Base-by-base conservation (phyloP, 1,140 invertebrate species). In the Anthonomus grandis region DNA sequence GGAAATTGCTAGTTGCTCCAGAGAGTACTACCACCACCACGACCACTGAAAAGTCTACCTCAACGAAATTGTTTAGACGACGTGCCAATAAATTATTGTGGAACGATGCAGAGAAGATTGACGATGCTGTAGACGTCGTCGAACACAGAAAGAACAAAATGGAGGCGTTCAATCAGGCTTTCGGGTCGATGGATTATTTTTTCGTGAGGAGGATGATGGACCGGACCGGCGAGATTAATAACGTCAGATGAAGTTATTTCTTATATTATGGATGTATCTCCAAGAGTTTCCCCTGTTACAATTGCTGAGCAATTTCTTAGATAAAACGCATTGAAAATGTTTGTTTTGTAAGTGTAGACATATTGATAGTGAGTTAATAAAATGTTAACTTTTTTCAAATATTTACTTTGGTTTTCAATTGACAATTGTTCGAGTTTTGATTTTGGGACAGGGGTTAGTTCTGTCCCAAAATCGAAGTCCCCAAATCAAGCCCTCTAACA, bases 121-220 rank as follows among this genome's bases (percentile, higher is more conserved):
- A 12, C 41, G 25, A 25, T 24, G 12, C 17, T 50, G 12, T 1
- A 38, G 31, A 50, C 10, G n/a, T 12, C 9, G 10, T 12, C n/a
- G 12, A 50, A 37, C 21, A n/a, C n/a, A 38, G 24, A 37, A 37
- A 25, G 17, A 38, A 21, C 2, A 52, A 42, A 24, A 52, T 52
- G 36, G 37, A 52, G 17, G 49, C 38, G 24, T 9, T 52, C 3
- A 52, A 52, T 34, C 31, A 37, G 3, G 48, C 38, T 17, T 53
- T 42, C n/a, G 23, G 15, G 25, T 21, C 15, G 2, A 23, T 47
- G 44, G 52, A 45, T 34, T 15, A 45, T 38, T 55, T 55, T n/a
- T 55, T 55, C 12, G 39, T 24, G 13, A 45, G 27, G 19, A 31
- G 42, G 9, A 44, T 54, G 25, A 10, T 18, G 31, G 23, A 44